phyloP scores from a whole-genome alignment of 2,888 invertebrate genomes.

The Leptothorax acervorum region DNA sequence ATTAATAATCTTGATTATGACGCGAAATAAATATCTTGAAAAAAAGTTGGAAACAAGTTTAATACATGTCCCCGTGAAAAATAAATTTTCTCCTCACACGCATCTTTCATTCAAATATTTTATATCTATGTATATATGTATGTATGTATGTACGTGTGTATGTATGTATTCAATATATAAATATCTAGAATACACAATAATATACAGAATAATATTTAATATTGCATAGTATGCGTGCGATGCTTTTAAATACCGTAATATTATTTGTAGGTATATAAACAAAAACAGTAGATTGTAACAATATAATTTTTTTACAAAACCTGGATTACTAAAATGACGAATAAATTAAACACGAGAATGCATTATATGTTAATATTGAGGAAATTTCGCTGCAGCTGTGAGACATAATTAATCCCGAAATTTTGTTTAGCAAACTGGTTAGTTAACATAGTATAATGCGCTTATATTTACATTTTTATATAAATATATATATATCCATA shows the following conservation, averaged over 20 bases:
- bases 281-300: background rate
- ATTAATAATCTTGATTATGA: background rate
- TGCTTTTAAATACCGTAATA: background rate
- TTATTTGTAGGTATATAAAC: background rate
- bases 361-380: constrained; percentile 11
- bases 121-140: background rate
- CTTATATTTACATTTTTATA: background rate
- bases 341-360: constrained; percentile 1
- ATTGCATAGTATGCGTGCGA: background rate
- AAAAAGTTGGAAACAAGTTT: background rate
- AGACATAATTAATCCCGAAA: constrained; percentile 7
- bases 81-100: background rate
- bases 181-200: background rate
- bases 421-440: constrained; percentile 19
- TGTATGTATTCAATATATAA: background rate
- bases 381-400: background rate
- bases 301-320: constrained; percentile 8
- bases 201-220: background rate
- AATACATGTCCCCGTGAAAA: background rate
- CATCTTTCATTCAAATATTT: background rate
- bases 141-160: background rate
- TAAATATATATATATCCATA: background rate
- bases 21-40: background rate
- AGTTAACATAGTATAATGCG: background rate
- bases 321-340: background rate